Percentiles rank a stretch among this genome's conserved stretches.
These are phyloP conservation scores for Prunella fulvescens DNA, from an alignment of 2,113 vertebrate genomes.

Conservation along the genomic window DNA sequence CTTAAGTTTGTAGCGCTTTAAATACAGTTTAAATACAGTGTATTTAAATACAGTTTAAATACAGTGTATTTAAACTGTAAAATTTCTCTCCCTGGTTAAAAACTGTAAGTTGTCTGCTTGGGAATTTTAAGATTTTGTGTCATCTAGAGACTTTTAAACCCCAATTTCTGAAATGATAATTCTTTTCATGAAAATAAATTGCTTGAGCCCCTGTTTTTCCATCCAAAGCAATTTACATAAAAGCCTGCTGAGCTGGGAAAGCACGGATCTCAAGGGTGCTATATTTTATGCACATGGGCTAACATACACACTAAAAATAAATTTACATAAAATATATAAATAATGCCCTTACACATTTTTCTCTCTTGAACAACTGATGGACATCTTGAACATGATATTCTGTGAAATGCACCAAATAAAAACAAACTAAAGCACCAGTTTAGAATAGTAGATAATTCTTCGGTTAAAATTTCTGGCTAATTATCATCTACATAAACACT, in stretches of 20 bases:
- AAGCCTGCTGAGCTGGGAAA: neutral
- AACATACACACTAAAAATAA: neutral
- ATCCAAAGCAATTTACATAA: neutral
- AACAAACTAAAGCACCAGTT: neutral
- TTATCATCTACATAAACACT: neutral
- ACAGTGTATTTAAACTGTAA: neutral
- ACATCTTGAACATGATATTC: neutral
- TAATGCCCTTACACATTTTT: neutral
- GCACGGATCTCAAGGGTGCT: neutral
- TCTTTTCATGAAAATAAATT: neutral
- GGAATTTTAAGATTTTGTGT: neutral
- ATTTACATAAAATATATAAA: neutral
- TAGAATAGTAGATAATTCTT: neutral
- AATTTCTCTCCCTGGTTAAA: neutral
- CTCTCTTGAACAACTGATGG: neutral
- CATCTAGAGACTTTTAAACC: neutral
- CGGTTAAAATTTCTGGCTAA: neutral
- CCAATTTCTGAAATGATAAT: neutral
- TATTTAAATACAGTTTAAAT: too few relatives aligned
- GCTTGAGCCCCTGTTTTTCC: neutral
- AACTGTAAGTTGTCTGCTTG: fast-evolving
- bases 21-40: too few relatives aligned
- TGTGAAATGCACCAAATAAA: neutral
- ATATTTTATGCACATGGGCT: neutral
- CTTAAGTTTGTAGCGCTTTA: neutral